Base-by-base conservation (phyloP, 2,113 vertebrate genomes). In the Corythornis vintsioides region DNA sequence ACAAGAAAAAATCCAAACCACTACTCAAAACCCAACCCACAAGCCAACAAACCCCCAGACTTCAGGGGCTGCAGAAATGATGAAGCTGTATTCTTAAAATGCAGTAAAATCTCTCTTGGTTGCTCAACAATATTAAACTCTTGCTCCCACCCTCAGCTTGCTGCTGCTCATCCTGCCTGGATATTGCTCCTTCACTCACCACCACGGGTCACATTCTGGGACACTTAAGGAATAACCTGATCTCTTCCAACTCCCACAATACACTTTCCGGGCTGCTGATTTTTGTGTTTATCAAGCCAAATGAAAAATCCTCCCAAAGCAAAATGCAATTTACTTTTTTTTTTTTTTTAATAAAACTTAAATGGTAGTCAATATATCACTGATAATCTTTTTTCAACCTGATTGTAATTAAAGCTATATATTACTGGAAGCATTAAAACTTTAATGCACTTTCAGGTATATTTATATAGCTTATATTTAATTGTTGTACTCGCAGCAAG, bases 391-490 rank as follows among this genome's bases (percentile, higher is more conserved):
- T 86, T 75, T 72, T n/a, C 59, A 52, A 9, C 10, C 42, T 14
- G 47, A 47, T 42, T 20, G 33, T 89, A 94, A 95, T 91, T 73
- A 94, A 94, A 93, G 60, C 78, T 57, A 22, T 93, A 56, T 31
- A 73, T 89, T 93, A 73, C 60, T 48, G 38, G 69, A 24, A 26
- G 74, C 56, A 84, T 87, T 70, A 61, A 61, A 91, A 43, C 52
- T 61, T 77, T 53, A 70, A 74, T 35, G 22, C 10, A 2, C 24
- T 70, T 65, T 35, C 59, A 63, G 3, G 0, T 50, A 8, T 55
- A 35, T 80, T 89, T 89, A 71, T 83, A 20, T 15, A 74, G 72
- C 63, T 55, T 52, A 15, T 38, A 43, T 56, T 61, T 52, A 19
- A 57, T 80, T 40, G 83, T 76, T 45, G 40, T 35, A 21, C 61